Evolutionary conservation across 2,888 invertebrate genomes (phyloP), one percentile per base, ranked within the genome.

Genomic region (Magallana nippona): DNA sequence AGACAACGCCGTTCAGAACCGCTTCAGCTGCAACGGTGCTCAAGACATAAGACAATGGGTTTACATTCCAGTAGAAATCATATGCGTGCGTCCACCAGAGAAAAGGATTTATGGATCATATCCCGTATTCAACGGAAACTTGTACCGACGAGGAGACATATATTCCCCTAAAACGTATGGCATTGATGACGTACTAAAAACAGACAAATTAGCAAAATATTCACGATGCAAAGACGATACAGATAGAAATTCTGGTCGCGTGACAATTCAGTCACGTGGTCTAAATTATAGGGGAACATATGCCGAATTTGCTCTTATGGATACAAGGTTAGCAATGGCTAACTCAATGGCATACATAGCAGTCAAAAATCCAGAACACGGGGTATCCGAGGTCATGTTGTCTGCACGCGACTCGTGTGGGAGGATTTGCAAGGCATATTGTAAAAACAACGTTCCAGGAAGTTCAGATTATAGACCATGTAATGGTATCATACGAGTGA

Each of bases 1-100:
- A 22, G 63, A 71, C 19, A 60, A 63, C 22, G 82, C 89, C 0
- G 83, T 87, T 27, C 92, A 92, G 84, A 92, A 92, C 82, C 88
- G 85, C 10, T 92, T 89, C 81, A 91, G 91, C 82, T 86, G 91
- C 2, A 88, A 91, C 83, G 90, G 91, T 13, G 78, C 80, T 1
- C 91, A 91, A 77, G 91, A 92, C 79, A 89, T 89, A 5, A 86
- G 86, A 63, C 86, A 90, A 44, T 92, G 92, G 92, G 91, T 89
- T 1, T 92, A 90, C 79, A 85, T 92, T 0, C 92, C 92, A 0
- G 90, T 92, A 0, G 90, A 91, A 82, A 87, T 92, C n/a, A 88
- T 92, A 27, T 90, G 87, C 17, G 89, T 89, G 55, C 82, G 92
- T 78, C 91, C 92, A 0, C 91, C 91, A 0, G 90, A 90, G 13